Evolutionary conservation across 2,888 invertebrate species (phyloP), one percentile per base, ranked within the genome.

Genomic region (Taenaris catops): DNA sequence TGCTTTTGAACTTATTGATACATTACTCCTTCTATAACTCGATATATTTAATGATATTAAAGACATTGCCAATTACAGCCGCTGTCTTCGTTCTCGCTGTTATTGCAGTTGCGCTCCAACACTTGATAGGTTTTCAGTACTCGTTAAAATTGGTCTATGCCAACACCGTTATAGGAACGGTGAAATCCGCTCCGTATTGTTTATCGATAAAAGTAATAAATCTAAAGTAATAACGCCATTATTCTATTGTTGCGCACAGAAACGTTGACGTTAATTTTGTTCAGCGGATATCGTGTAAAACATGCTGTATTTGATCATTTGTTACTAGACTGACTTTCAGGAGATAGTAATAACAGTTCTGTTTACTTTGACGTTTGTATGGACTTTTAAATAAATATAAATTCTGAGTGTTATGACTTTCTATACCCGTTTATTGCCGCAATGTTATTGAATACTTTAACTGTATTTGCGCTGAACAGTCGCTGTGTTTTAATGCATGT

Each of bases 151-250:
- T 40, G 41, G 41, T 39, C 42, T 34, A 34, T 27, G 38, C 36
- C 28, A 41, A 48, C 46, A 43, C 46, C 44, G 48, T 48, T 45
- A 43, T 32, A 50, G 37, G 39, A 38, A 42, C 38, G 41, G 41
- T 31, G 38, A 35, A 42, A 42, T 35, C 34, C 26, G 37, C 44
- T 27, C 29, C 25, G 46, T 43, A 46, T 46, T 51, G 46, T 48
- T 41, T 46, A 41, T 44, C 46, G 46, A 46, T 48, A 49, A 43
- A 41, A 36, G 38, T 46, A 48, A 47, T 51, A 49, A 51, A 51
- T 51, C 43, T 45, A 21, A 44, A 43, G 41, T 50, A 48, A 48
- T 50, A 50, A 50, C 48, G 41, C 48, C 41, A 50, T 50, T 50
- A 48, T 50, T 42, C 45, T 33, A 48, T 48, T 43, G 48, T 48